Percentiles rank a stretch among this genome's conserved stretches.
Conservation (phyloP, 2,888 invertebrate genomes). For the Sarcophaga variegata region DNA sequence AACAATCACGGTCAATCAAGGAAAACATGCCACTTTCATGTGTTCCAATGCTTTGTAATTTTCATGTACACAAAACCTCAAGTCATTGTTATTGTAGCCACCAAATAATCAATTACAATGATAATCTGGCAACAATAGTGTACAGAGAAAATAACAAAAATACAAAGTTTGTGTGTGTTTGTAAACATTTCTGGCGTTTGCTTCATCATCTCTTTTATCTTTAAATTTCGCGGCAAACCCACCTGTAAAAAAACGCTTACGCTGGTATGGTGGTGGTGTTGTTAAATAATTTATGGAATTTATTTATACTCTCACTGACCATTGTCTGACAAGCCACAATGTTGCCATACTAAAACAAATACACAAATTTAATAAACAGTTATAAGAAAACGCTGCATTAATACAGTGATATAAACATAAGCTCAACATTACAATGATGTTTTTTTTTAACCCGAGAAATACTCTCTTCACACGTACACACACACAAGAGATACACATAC, state of each 20-base stretch:
- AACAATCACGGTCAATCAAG: no score
- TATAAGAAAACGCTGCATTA: not conserved
- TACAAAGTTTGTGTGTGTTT: not conserved
- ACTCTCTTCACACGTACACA: not conserved
- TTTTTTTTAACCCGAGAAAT: not conserved
- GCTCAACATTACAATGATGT: no score
- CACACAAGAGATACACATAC: not conserved
- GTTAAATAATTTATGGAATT: slow-evolving; percentile 31
- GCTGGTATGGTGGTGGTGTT: not conserved
- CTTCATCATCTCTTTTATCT: not conserved
- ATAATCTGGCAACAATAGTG: slow-evolving; percentile 11
- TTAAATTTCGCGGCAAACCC: not conserved
- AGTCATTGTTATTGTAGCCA: not conserved
- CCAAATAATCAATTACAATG: slow-evolving; percentile 8
- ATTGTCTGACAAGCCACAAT: not conserved
- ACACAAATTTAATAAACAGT: not conserved
- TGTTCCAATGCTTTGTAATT: no score
- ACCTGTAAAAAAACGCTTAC: not conserved
- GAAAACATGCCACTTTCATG: no score
- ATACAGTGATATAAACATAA: not conserved
- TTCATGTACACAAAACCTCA: no score
- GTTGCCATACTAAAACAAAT: slow-evolving; percentile 17
- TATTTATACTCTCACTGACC: slow-evolving; percentile 34
- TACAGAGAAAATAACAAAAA: not conserved
- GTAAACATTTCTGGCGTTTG: slow-evolving; percentile 26